Base-by-base conservation (phyloP, 2,113 vertebrate genomes). In the Buteo buteo region DNA sequence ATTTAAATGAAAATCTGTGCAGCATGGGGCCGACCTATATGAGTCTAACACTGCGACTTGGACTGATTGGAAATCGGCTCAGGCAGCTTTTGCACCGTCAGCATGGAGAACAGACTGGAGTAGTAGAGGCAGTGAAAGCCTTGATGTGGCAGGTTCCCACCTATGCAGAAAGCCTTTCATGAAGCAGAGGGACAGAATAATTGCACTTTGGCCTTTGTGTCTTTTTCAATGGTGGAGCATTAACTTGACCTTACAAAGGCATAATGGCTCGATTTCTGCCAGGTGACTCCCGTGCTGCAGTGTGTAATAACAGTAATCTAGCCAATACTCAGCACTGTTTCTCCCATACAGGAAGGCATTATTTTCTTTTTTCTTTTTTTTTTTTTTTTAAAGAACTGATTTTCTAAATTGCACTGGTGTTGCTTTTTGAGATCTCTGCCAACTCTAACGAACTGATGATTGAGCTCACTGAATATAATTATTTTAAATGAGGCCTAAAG, bases 31-130 rank as follows among this genome's bases (percentile, higher is more conserved):
- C 49, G 16, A 32, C 21, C 62, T 36, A 0, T 38, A 2, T 6
- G 19, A 71, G 28, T 22, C 29, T 9, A 16, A n/a, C 9, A 5
- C 17, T 4, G n/a, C 22, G 34, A 18, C 7, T 10, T 14, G 45
- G 62, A 8, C 50, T 7, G 18, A 3, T 2, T 12, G 28, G 57
- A 16, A 70, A 18, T 18, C 0, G 2, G 32, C 25, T 40, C 4
- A 2, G 42, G 36, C 50, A 22, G 32, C 25, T 28, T n/a, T 22
- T 8, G 40, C 2, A 1, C 40, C 1, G 1, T 34, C 57, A n/a
- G 38, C 34, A 5, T 1, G 5, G 34, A 47, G 50, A 10, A 7
- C 24, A 21, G n/a, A 3, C 40, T 31, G 52, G 58, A 47, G 65
- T 0, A 16, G 47, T 2, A 9, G 59, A 50, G 34, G 55, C 38